Percentiles rank a stretch among this genome's conserved stretches.
Conservation (phyloP, 2,113 vertebrate species). For the Thymallus thymallus region DNA sequence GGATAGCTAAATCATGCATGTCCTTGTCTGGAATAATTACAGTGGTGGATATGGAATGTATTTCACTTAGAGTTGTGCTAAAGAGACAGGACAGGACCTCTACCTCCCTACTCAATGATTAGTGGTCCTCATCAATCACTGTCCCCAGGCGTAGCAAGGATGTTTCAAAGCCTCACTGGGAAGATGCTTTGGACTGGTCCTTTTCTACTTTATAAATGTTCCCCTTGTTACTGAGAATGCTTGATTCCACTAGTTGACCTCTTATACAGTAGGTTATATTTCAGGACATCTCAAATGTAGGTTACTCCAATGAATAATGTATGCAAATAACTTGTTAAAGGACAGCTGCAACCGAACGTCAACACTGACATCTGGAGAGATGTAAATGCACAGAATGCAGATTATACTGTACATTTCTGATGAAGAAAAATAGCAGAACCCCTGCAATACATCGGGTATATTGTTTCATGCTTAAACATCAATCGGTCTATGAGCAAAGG, state of each 20-base stretch:
- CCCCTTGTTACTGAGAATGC: neutral
- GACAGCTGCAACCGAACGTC: too few species aligned
- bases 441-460: neutral
- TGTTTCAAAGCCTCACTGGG: constrained; percentile 22
- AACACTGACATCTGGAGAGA: too few species aligned
- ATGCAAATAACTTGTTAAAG: too few species aligned
- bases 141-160: too few species aligned
- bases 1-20: neutral
- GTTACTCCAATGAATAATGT: too few species aligned
- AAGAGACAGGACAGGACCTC: too few species aligned
- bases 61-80: too few species aligned
- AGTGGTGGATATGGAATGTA: neutral
- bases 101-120: too few species aligned
- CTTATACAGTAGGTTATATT: neutral
- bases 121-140: too few species aligned
- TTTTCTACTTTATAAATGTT: too few species aligned
- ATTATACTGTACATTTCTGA: neutral
- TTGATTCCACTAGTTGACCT: neutral
- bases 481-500: neutral
- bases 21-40: neutral
- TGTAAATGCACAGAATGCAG: neutral
- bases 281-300: too few species aligned
- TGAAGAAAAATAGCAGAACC: neutral
- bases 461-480: neutral
- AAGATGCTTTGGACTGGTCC: constrained; percentile 8